These are phyloP conservation scores for Anastrepha obliqua DNA, from an alignment of 1,140 invertebrate genomes.

Conservation along the genomic window DNA sequence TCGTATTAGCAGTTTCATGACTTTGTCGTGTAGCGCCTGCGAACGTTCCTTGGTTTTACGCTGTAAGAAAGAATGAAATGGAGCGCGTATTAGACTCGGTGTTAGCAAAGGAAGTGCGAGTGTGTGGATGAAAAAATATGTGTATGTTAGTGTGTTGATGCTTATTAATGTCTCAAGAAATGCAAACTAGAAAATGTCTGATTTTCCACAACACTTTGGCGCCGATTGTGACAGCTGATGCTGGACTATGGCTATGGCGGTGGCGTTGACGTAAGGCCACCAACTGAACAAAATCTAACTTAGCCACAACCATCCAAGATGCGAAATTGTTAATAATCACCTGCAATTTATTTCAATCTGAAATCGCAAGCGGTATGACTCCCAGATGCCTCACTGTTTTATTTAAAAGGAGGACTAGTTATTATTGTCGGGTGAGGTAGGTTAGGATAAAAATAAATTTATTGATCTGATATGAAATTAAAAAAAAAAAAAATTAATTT, in stretches of 20 bases:
- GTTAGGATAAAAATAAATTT: neutral
- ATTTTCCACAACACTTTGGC: constrained; percentile 6
- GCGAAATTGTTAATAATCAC: constrained; percentile 30
- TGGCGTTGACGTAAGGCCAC: neutral
- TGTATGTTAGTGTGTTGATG: neutral
- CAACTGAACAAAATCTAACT: neutral
- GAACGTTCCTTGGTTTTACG: constrained; percentile 84
- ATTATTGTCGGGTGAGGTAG: neutral
- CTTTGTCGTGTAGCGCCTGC: constrained; percentile 80
- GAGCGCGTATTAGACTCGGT: neutral
- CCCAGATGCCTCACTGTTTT: neutral
- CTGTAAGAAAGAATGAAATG: constrained; percentile 70
- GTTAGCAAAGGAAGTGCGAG: neutral
- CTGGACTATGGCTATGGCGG: neutral
- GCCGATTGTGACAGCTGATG: neutral
- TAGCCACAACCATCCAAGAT: neutral
- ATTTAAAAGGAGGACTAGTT: neutral
- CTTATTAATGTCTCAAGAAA: neutral
- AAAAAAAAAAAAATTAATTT: too few relatives aligned
- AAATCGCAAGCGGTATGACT: neutral
- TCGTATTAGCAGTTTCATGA: constrained; percentile 86
- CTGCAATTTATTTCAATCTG: constrained; percentile 15
- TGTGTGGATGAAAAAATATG: neutral
- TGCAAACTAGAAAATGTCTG: neutral
- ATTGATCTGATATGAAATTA: neutral